Evolutionary conservation across 1,140 invertebrate species (phyloP).

Genomic region (Eupristina koningsbergeri): DNA sequence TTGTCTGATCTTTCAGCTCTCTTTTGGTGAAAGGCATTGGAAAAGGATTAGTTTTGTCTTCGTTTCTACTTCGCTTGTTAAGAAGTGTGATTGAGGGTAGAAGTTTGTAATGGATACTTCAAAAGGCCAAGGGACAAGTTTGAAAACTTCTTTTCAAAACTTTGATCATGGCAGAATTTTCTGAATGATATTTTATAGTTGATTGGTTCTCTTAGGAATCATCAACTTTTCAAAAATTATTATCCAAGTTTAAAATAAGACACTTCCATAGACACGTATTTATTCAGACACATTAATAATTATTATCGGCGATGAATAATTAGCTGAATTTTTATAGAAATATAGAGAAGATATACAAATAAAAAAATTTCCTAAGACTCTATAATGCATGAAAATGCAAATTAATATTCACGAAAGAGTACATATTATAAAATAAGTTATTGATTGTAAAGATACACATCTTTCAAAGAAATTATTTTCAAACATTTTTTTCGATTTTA

Average conservation of each 20-base stretch:
- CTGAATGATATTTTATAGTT: not conserved
- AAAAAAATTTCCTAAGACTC: no score
- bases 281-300: no score
- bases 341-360: no score
- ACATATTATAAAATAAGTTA: not conserved
- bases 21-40: not conserved
- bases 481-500: not conserved
- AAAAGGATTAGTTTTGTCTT: constrained; percentile 10
- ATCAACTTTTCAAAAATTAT: no score
- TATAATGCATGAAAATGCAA: no score
- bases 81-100: no score
- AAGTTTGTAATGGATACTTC: not conserved
- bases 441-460: not conserved
- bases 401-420: not conserved
- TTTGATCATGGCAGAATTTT: not conserved
- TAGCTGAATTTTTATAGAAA: no score
- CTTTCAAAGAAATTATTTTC: not conserved
- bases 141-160: not conserved
- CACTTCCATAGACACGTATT: no score
- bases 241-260: no score
- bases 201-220: not conserved
- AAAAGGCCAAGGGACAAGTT: not conserved
- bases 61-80: not conserved
- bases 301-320: no score
- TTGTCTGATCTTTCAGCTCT: not conserved